Evolutionary conservation across 2,888 invertebrate genomes (phyloP), one percentile per base, ranked within the genome.

Genomic region (Lasioglossum leucozonium): DNA sequence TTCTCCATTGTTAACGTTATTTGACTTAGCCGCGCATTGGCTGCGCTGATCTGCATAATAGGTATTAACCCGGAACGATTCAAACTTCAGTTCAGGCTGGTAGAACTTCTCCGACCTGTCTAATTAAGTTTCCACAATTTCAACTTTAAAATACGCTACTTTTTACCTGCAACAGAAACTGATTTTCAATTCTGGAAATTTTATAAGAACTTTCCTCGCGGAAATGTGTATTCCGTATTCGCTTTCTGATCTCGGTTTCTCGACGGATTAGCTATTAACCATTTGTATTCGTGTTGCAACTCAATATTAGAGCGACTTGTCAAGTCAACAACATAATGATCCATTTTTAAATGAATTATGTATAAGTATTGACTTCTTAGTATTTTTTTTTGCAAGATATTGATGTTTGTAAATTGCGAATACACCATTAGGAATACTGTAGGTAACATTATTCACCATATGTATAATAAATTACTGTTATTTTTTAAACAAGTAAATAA

Each of bases 1-100:
- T 92, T 91, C 91, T 87, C 92, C 91, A 93, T 93, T 93, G 93
- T 93, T 91, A 91, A 84, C 91, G 87, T 82, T 92, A 91, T 92
- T 93, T 93, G 93, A 92, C 91, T 92, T 91, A 91, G 89, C 87
- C 88, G 91, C 85, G 90, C 90, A 90, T 91, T 93, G 90, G 89
- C 89, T 80, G 86, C 82, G 87, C 88, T 89, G 87, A 90, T 90
- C 87, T 86, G 82, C 84, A 91, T 91, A 90, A 91, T 91, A 88
- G 91, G 83, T 77, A 85, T 85, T 89, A 89, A 84, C 81, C 77
- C 77, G 84, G 77, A 86, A 91, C 83, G 89, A 89, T 88, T 89
- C 79, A 42, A 81, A 84, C 72, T 82, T 78, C 72, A 51, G 37
- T 37, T 72, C 74, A 73, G 71, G 72, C 76, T 69, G 67, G n/a